Evolutionary conservation across 2,888 invertebrate genomes (phyloP), one percentile per base, ranked within the genome.

Genomic region (Ichneumoninae sp.): DNA sequence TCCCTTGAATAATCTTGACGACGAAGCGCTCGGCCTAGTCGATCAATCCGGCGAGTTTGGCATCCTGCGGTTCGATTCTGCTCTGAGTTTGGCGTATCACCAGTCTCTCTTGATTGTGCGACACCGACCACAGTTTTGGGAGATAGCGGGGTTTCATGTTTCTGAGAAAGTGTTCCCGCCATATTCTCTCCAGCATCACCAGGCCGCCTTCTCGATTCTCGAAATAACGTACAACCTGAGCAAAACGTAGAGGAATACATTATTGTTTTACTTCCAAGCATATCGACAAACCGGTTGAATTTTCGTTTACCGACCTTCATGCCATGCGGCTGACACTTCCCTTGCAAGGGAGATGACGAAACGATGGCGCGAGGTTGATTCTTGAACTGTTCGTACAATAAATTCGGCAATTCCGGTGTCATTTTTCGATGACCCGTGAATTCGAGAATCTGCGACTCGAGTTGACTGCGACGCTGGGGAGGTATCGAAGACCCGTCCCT

Each of bases 111-210:
- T 96, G 95, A 91, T 96, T 96, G 92, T 97, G 96, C 88, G 95
- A 95, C 30, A 97, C 94, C 36, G 97, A 97, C 98, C 98, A 98
- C 73, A 96, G 94, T 1, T 95, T 93, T 0, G 98, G 98, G 92
- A 98, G 94, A 93, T 94, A 95, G 85, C 95, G 94, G 0, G 98
- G 98, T 73, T 95, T 92, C 97, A 98, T 97, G 1, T 95, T 94
- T 0, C 94, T 91, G 1, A 98, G 90, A 92, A 98, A 98, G 92
- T 97, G 97, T 88, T 96, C 94, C 10, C 98, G 94, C 97, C 98
- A 98, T 83, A 95, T 89, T 88, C 95, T 95, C 91, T 98, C 97
- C 74, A 98, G 94, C 66, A 94, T 94, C 2, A 96, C 94, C 19
- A 98, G 94, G 0, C 97, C 96, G 1, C 95, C 95, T 88, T 94